These are phyloP conservation scores for Chelon labrosus DNA, from an alignment of 2,797 vertebrate genomes.

Conservation along the genomic window DNA sequence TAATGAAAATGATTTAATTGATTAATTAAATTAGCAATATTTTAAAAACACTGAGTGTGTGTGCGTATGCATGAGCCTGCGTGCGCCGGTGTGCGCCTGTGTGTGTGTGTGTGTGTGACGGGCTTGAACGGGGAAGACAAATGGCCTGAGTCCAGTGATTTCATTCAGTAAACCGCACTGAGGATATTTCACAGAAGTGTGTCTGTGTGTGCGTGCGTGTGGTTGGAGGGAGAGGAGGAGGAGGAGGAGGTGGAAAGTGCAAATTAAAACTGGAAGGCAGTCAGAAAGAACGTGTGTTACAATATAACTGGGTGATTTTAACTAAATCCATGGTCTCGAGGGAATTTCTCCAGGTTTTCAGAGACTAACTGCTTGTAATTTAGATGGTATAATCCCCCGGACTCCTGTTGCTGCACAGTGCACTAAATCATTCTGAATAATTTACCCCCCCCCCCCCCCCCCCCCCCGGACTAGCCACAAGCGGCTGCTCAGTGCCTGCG, in stretches of 20 bases:
- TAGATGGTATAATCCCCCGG: constrained; percentile 51
- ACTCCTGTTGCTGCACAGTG: constrained; percentile 64
- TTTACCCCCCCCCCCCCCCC: constrained; percentile 33
- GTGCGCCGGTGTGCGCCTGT: constrained; percentile 3
- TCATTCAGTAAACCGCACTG: constrained; percentile 55
- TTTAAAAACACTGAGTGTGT: background rate
- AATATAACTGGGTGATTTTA: constrained; percentile 27
- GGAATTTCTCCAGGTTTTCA: constrained; percentile 25
- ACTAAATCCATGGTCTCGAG: constrained; percentile 27
- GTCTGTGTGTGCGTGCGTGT: background rate
- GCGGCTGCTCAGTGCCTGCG: constrained; percentile 60
- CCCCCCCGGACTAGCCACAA: constrained; percentile 33
- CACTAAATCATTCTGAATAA: constrained; percentile 63
- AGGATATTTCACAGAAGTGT: constrained; percentile 19
- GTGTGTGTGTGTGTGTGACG: constrained; percentile 32
- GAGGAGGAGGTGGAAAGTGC: constrained; percentile 18
- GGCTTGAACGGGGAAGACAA: constrained; percentile 64
- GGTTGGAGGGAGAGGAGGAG: background rate
- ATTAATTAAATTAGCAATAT: no score
- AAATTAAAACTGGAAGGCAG: constrained; percentile 20
- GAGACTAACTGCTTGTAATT: constrained; percentile 46
- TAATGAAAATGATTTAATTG: no score
- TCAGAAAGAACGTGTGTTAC: constrained; percentile 17
- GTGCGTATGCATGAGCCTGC: background rate
- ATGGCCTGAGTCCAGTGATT: constrained; percentile 62